Base-by-base conservation (phyloP, 2,113 vertebrate species). In the Oxyura jamaicensis region DNA sequence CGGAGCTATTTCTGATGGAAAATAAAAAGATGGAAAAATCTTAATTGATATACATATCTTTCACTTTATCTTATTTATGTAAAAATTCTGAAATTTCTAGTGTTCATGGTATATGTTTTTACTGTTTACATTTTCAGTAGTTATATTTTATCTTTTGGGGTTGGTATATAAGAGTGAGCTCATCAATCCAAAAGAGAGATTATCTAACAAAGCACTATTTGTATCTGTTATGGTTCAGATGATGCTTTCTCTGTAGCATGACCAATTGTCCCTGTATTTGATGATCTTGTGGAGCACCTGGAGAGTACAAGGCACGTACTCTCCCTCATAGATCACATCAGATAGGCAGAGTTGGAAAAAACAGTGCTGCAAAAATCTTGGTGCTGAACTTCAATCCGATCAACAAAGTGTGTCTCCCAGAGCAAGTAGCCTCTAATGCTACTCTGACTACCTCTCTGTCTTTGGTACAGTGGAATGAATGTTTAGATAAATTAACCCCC, bases 291-390 rank as follows among this genome's bases (percentile, higher is more conserved):
- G n/a, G n/a, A n/a, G n/a, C n/a, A n/a, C n/a, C n/a, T n/a, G n/a
- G n/a, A n/a, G n/a, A n/a, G n/a, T n/a, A 14, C 31, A n/a, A 33
- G 21, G 20, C 26, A 13, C 2, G 2, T 41, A 9, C 44, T 74
- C 11, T 69, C 44, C 20, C 9, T 76, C 17, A 19, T 16, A 9
- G 15, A 26, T 55, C 53, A 10, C 17, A n/a, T 63, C n/a, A 59
- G 28, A 22, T 25, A 44, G 15, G 1, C 3, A 2, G 21, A 19
- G 26, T 22, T n/a, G 5, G 16, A 33, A 71, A 80, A 80, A 55
- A 15, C 0, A 0, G 6, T 36, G 14, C n/a, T 79, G 60, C 17
- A 48, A 62, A 48, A 7, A 11, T 35, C 13, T 35, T 36, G 3
- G 48, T 39, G 16, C 8, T 7, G 10, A 28, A 8, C 10, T 52